Base-by-base conservation (phyloP, 2,888 invertebrate genomes). In the Catocala fraxini region DNA sequence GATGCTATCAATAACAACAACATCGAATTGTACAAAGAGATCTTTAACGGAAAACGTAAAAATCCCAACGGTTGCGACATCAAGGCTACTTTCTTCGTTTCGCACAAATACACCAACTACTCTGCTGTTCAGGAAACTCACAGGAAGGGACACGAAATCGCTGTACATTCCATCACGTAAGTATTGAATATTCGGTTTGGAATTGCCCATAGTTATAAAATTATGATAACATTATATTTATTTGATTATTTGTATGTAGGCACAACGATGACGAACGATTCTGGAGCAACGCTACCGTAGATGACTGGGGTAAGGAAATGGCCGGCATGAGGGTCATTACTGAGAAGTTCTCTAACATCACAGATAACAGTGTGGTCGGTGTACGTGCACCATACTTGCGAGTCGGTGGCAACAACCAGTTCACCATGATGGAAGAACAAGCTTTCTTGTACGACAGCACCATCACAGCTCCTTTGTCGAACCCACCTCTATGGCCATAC, bases 381-480 rank as follows among this genome's bases (percentile, higher is more conserved):
- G 97, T 98, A 5, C 96, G 98, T 61, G 98, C 98, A 5, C 98
- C 98, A 0, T 98, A 98, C 86, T 94, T 98, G 63, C 95, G 98
- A 56, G 98, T 98, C 6, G 99, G 99, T 66, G 99, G 99, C 53
- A 98, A 99, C 95, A 98, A 98, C 89, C 98, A 98, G 92, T 99
- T 99, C 93, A 97, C 98, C 80, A 99, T 99, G 98, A 98, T 99
- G 98, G 97, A 98, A 89, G 98, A 98, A 89, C 97, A 98, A 88
- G 98, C 98, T 10, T 99, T 99, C 96, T 94, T 98, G 51, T 99
- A 99, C 87, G 99, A 99, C 90, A 98, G 98, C 48, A 98, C 99
- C 55, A 98, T 99, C 87, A 98, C 98, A 0, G 98, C 98, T 1
- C 97, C 98, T 0, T 95, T 98, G 43, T 97, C 97, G 75, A 98